phyloP scores from a whole-genome alignment of 2,113 vertebrate species.

The Rhegmatorhina hoffmannsi region DNA sequence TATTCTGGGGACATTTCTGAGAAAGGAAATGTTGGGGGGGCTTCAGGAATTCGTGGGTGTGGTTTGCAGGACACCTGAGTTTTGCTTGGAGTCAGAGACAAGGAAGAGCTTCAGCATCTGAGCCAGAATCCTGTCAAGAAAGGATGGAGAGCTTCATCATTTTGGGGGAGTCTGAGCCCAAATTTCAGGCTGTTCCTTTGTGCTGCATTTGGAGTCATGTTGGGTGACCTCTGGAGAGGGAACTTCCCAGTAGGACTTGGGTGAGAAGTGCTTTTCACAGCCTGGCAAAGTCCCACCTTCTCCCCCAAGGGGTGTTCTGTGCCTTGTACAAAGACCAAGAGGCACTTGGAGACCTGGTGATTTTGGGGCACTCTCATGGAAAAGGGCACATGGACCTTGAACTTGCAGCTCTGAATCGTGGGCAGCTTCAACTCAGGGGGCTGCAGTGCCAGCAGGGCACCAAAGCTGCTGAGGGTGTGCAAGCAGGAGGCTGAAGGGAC shows the following conservation, averaged over 20 bases:
- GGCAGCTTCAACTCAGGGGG: not conserved
- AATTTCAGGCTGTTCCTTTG: not conserved
- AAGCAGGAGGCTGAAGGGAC: not conserved
- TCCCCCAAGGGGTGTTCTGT: not conserved
- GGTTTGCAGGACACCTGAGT: not conserved
- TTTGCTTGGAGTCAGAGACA: not conserved
- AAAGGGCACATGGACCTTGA: not conserved
- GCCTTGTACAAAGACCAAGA: not conserved
- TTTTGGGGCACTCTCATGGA: not conserved
- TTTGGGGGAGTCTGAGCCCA: not conserved
- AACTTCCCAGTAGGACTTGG: not conserved
- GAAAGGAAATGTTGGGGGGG: not conserved
- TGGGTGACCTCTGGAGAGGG: not conserved
- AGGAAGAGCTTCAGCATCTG: not conserved
- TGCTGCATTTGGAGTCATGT: not conserved
- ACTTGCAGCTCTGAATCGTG: not conserved
- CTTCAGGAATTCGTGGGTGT: not conserved
- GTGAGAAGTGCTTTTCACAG: not conserved
- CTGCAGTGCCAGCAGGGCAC: not conserved
- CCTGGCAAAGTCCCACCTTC: not conserved
- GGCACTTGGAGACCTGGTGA: not conserved
- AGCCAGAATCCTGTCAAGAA: not conserved
- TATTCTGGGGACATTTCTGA: slow-evolving; percentile 30
- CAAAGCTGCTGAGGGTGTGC: not conserved
- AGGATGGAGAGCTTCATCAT: not conserved